Conservation (phyloP, 2,113 vertebrate genomes). For the Chiloscyllium plagiosum region DNA sequence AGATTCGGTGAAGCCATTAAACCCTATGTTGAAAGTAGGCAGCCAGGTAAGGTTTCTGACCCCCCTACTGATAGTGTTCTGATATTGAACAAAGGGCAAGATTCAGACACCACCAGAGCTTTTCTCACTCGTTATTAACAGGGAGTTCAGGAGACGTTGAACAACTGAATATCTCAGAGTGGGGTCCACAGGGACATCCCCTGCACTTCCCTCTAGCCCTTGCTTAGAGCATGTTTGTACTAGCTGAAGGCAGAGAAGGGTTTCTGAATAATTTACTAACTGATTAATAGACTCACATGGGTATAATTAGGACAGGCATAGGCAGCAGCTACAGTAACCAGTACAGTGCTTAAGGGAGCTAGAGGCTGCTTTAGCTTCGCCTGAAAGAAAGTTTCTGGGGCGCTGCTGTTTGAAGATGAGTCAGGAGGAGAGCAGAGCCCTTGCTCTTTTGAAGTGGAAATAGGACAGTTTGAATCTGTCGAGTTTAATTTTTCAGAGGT, state of each 20-base stretch:
- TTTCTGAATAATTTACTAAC: conserved; percentile 99
- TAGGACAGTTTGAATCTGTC: conserved; percentile 99
- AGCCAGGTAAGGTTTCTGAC: conserved; percentile 60
- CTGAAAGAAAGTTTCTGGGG: conserved; percentile 75
- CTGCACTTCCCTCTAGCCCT: conserved; percentile 54
- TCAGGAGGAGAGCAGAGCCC: conserved; percentile 88
- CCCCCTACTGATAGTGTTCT: conserved; percentile 26
- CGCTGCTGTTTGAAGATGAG: conserved; percentile 86
- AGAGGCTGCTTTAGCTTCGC: conserved; percentile 59
- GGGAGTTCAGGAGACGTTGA: conserved; percentile 44
- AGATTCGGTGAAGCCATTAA: conserved; percentile 61
- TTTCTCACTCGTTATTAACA: conserved; percentile 48
- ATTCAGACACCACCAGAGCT: conserved; percentile 29
- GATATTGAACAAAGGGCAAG: conserved; percentile 38
- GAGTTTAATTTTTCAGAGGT: conserved; percentile 99
- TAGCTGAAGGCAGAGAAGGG: conserved; percentile 79
- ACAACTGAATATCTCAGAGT: conserved; percentile 48
- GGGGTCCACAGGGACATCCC: conserved; percentile 56
- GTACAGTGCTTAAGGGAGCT: conserved; percentile 93
- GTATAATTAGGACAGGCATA: conserved; percentile 99
- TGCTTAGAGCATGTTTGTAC: conserved; percentile 72
- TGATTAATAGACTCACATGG: conserved; percentile 99
- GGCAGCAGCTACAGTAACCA: conserved; percentile 87
- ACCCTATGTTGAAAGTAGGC: conserved; percentile 59
- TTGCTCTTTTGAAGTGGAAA: conserved; percentile 99